Evolutionary conservation across 1,140 invertebrate genomes (phyloP), one percentile per base, ranked within the genome.

Genomic region (Idris sp.): DNA sequence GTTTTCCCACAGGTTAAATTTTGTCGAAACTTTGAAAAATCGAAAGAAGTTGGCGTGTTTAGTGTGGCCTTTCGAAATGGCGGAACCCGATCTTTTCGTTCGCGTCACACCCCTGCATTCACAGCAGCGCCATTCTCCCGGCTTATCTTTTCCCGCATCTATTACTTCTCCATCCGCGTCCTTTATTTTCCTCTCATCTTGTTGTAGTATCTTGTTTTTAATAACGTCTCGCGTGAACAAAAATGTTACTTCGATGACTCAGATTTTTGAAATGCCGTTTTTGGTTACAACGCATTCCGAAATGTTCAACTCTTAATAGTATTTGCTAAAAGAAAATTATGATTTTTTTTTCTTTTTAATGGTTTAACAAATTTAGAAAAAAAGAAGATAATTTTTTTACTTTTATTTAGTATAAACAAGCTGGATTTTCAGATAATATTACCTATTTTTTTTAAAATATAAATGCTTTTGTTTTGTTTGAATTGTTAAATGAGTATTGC

Each of bases 51-150:
- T n/a, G n/a, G 30, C 43, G 49, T 51, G 62, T 30, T 28, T 19
- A 22, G 44, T 19, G 25, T 76, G 54, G 56, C 61, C 69, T 78
- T 79, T 79, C 69, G 64, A 76, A 76, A 79, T 78, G 76, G 73
- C 76, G 76, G 56, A 28, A 59, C 30, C 31, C 53, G 64, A 64
- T 43, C 56, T 31, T 41, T 74, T 77, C 75, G 48, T 76, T 76
- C 61, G 69, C 65, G 69, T 78, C 78, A 78, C 76, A 76, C 78
- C 76, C 78, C 71, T 75, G 76, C 65, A 71, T 79, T 79, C 69
- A 79, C 67, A 38, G 53, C 38, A 65, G 19, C 62, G 40, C 62
- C 38, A 51, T 69, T 73, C 74, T 62, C 46, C 49, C 46, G 46
- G 14, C 58, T 54, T 65, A 30, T 59, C 53, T 53, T 38, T 74